Evolutionary conservation across 2,888 invertebrate genomes (phyloP).

Genomic region (Dolichopus griseipennis): DNA sequence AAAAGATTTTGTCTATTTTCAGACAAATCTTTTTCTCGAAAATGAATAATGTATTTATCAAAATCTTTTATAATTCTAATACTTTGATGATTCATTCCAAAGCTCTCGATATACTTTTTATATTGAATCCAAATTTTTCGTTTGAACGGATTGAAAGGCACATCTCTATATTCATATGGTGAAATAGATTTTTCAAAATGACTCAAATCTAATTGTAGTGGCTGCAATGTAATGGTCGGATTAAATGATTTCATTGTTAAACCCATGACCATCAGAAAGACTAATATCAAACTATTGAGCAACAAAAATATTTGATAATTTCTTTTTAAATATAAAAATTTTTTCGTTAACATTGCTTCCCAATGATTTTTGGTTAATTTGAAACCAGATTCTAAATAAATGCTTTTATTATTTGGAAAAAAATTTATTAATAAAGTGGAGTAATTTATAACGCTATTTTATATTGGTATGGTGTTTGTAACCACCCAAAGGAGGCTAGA

Average conservation of each 20-base stretch:
- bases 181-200: too few relatives aligned
- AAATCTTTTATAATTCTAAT: neutral
- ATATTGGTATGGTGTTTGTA: too few relatives aligned
- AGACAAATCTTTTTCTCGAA: slow-evolving; percentile 30
- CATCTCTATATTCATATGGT: too few relatives aligned
- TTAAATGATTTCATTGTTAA: slow-evolving; percentile 48
- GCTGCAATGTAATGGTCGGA: slow-evolving; percentile 45
- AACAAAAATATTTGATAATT: slow-evolving; percentile 57
- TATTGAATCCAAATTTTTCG: too few relatives aligned
- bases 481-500: too few relatives aligned
- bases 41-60: slow-evolving; percentile 13
- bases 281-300: slow-evolving; percentile 60
- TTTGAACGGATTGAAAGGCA: too few relatives aligned
- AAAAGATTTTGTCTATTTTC: slow-evolving; percentile 44
- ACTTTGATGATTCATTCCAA: neutral
- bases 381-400: neutral
- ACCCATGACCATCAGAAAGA: slow-evolving; percentile 55
- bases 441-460: too few relatives aligned
- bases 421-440: too few relatives aligned
- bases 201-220: slow-evolving; percentile 32
- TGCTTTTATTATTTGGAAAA: neutral
- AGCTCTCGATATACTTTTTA: neutral
- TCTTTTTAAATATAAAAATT: slow-evolving; percentile 53
- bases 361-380: slow-evolving; percentile 48
- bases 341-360: slow-evolving; percentile 58